These are phyloP conservation scores for Caenorhabditis brenneri DNA, from an alignment of 1,140 invertebrate species.

Conservation along the genomic window DNA sequence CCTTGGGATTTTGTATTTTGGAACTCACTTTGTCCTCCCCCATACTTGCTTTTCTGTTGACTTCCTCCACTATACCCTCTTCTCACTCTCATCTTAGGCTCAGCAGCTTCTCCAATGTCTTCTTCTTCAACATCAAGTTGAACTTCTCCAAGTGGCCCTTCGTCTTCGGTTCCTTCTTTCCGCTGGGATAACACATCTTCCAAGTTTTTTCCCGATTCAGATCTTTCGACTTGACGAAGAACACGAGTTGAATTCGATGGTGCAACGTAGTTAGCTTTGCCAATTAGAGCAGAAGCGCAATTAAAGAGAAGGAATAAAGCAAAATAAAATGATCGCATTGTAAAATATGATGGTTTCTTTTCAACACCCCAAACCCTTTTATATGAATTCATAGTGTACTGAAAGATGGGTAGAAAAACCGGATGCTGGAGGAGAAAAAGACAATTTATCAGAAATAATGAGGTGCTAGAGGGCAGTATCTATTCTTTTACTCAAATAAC, in stretches of 20 bases:
- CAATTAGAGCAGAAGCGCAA: not conserved
- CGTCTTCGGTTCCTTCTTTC: not conserved
- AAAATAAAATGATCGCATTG: not conserved
- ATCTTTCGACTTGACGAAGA: not conserved
- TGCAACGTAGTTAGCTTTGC: not conserved
- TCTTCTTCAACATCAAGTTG: conserved; percentile 32
- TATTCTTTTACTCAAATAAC: conserved; percentile 19
- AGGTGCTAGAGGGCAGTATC: not conserved
- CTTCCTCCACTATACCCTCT: not conserved
- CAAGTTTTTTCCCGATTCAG: not conserved
- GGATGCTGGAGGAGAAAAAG: conserved; percentile 22
- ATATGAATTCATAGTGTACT: conserved; percentile 16
- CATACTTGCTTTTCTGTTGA: not conserved
- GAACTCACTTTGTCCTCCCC: not conserved
- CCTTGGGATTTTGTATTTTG: not conserved
- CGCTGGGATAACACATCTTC: not conserved
- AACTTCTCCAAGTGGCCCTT: conserved; percentile 16
- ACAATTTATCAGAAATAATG: conserved; percentile 14
- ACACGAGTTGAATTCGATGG: not conserved
- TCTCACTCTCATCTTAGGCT: not conserved
- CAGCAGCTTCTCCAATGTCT: not conserved
- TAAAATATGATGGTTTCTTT: not conserved
- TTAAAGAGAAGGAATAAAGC: not conserved
- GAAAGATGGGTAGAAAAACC: not conserved
- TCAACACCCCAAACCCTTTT: not conserved